Conservation (phyloP, 2,888 invertebrate species). For the Apodemia duryi region DNA sequence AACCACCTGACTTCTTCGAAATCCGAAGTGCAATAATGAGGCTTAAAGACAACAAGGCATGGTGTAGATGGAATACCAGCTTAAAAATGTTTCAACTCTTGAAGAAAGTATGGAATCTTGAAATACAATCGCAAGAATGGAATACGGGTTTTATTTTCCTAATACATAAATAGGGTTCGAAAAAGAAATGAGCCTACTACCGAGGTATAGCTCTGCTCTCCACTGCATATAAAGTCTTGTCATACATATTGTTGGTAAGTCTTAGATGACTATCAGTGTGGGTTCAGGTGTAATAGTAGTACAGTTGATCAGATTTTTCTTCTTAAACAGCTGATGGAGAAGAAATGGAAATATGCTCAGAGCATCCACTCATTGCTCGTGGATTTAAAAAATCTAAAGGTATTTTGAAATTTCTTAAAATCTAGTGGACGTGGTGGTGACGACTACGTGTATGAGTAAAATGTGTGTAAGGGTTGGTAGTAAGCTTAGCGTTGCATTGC, state of each 20-base stretch:
- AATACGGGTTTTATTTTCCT: not conserved
- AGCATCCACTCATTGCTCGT: slow-evolving; percentile 21
- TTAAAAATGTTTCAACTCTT: not conserved
- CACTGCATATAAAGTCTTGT: not conserved
- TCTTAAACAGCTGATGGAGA: slow-evolving; percentile 21
- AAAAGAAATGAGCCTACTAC: slow-evolving; percentile 7
- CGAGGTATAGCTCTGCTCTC: not conserved
- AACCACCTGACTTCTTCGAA: not conserved
- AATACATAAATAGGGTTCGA: not conserved
- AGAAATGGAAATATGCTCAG: slow-evolving; percentile 27
- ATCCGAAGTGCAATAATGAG: not conserved
- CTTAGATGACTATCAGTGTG: slow-evolving; percentile 10
- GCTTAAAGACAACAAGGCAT: slow-evolving; percentile 5
- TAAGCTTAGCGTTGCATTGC: slow-evolving; percentile 20
- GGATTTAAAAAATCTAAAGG: slow-evolving; percentile 19
- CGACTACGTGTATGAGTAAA: not conserved
- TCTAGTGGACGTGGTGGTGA: not conserved
- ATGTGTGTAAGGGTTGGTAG: slow-evolving; percentile 15
- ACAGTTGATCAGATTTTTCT: slow-evolving; percentile 28
- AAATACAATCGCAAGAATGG: slow-evolving; percentile 2
- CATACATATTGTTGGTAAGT: not conserved
- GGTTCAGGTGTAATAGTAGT: slow-evolving; percentile 23
- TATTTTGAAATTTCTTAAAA: slow-evolving; percentile 9
- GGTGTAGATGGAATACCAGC: not conserved
- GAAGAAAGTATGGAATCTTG: not conserved